These are phyloP conservation scores for Falcaria lacertinaria DNA, from an alignment of 2,888 invertebrate species.

Conservation along the genomic window DNA sequence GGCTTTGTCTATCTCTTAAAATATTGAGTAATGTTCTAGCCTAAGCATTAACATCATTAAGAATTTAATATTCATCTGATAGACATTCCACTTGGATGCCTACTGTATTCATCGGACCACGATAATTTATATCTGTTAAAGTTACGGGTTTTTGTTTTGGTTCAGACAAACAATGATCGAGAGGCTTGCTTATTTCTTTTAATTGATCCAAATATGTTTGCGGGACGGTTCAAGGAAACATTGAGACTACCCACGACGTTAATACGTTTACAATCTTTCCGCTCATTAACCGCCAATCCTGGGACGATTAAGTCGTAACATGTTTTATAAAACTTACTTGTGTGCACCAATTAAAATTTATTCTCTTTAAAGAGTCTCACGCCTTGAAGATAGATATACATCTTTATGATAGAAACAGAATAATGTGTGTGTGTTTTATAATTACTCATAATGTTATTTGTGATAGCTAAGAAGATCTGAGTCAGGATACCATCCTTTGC, in stretches of 20 bases:
- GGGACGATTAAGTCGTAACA: conserved; percentile 68
- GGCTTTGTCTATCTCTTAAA: conserved; percentile 33
- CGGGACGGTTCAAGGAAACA: conserved; percentile 17
- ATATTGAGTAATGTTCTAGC: conserved; percentile 32
- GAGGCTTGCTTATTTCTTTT: conserved; percentile 26
- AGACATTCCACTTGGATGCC: conserved; percentile 25
- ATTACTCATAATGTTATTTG: conserved; percentile 58
- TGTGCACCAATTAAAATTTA: conserved; percentile 68
- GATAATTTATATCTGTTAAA: conserved; percentile 17
- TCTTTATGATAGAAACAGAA: conserved; percentile 55
- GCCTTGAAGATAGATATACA: conserved; percentile 51
- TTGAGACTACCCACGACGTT: conserved; percentile 61
- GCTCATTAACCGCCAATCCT: conserved; percentile 72
- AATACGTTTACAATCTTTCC: conserved; percentile 67
- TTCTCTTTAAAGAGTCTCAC: conserved; percentile 58
- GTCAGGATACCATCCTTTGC: conserved; percentile 28
- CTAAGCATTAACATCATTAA: conserved; percentile 33
- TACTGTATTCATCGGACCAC: conserved; percentile 18
- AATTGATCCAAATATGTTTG: conserved; percentile 27
- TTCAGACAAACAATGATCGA: conserved; percentile 32
- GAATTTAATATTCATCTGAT: conserved; percentile 29
- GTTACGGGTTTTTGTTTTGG: conserved; percentile 19
- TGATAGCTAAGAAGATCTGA: conserved; percentile 34
- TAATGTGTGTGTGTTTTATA: conserved; percentile 55
- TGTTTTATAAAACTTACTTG: conserved; percentile 60